Base-by-base conservation (phyloP, 2,113 vertebrate genomes). In the Grantiella picta region DNA sequence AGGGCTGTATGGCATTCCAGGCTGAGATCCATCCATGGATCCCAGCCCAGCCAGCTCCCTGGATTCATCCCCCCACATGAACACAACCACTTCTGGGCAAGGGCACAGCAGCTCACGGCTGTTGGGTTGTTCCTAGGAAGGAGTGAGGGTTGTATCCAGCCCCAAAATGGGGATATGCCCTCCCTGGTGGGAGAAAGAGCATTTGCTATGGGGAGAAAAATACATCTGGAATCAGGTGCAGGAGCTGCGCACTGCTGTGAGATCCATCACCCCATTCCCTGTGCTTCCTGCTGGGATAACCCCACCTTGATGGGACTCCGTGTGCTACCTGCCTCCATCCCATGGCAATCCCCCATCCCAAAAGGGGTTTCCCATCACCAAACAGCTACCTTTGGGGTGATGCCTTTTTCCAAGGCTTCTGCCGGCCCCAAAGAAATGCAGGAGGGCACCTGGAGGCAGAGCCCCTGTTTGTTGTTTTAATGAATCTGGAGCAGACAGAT, bases 321-420 rank as follows among this genome's bases (percentile, higher is more conserved):
- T 0, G 2, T 25, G n/a, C 60, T 24, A 2, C 8, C 8, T 44
- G 42, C 11, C 53, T 78, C 7, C 10, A 12, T 22, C 25, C 73
- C 59, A 6, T 0, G 11, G 66, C 22, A 5, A 31, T 1, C 6
- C 24, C 23, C 60, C 23, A 4, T 7, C 11, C 82, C 64, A 2
- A 0, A 4, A 17, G 19, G 14, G 1, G 0, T 12, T 6, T 29
- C 73, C 29, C 29, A 35, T 8, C 3, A 2, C 28, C 5, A 15
- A 15, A 4, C 36, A 5, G 9, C 35, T 14, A 70, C 5, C 2
- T 53, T 54, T 33, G 73, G 44, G 61, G 4, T 15, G 75, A 17
- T 10, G 24, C 3, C 36, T 50, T 59, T 7, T 20, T 1, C 77
- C 36, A 5, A 52, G 59, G 25, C 60, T 90, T 42, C 65, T 80